A percentile compares a stretch with the other conserved stretches of the same genome.
phyloP scores from a whole-genome alignment of 30 jellyfish, hydroid and myxozoan genomes.

The Aurelia aurita region DNA sequence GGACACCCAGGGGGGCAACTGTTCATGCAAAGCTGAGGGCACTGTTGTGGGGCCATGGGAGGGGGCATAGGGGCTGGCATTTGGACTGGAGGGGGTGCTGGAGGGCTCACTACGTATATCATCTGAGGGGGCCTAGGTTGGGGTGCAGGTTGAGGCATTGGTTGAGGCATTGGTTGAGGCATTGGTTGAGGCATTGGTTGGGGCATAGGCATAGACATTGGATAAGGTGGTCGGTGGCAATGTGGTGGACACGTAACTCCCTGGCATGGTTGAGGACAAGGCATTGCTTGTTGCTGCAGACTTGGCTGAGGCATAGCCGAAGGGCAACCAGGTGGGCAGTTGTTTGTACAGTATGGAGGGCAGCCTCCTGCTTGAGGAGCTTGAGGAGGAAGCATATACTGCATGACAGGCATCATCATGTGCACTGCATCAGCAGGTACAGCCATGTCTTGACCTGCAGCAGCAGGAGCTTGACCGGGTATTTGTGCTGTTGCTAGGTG shows the following conservation, averaged over 20 bases:
- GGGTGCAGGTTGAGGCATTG: slow-evolving; percentile 24
- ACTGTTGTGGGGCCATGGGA: not conserved
- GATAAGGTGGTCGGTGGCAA: slow-evolving; percentile 70
- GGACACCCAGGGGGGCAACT: slow-evolving; percentile 71
- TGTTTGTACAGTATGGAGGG: slow-evolving; percentile 45
- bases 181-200: slow-evolving; percentile 79
- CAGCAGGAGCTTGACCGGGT: slow-evolving; percentile 74
- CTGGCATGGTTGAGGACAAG: slow-evolving; percentile 89
- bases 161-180: slow-evolving; percentile 44
- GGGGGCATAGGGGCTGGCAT: slow-evolving; percentile 53
- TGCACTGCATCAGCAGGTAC: slow-evolving; percentile 16
- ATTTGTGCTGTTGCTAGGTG: slow-evolving; percentile 90
- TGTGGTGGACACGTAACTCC: slow-evolving; percentile 85
- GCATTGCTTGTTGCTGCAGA: slow-evolving; percentile 59
- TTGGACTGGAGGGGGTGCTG: not conserved
- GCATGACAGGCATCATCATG: slow-evolving; percentile 18
- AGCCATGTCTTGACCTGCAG: slow-evolving; percentile 32
- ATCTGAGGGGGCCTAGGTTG: slow-evolving; percentile 37
- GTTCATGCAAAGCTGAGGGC: slow-evolving; percentile 55
- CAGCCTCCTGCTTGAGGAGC: slow-evolving; percentile 12
- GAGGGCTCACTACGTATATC: not conserved
- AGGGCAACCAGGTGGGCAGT: slow-evolving; percentile 80
- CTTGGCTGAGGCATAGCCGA: slow-evolving; percentile 19
- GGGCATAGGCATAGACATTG: slow-evolving; percentile 44
- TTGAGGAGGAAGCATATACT: not conserved